These are phyloP conservation scores for Cyclopterus lumpus DNA, from an alignment of 2,797 vertebrate genomes.

Conservation along the genomic window DNA sequence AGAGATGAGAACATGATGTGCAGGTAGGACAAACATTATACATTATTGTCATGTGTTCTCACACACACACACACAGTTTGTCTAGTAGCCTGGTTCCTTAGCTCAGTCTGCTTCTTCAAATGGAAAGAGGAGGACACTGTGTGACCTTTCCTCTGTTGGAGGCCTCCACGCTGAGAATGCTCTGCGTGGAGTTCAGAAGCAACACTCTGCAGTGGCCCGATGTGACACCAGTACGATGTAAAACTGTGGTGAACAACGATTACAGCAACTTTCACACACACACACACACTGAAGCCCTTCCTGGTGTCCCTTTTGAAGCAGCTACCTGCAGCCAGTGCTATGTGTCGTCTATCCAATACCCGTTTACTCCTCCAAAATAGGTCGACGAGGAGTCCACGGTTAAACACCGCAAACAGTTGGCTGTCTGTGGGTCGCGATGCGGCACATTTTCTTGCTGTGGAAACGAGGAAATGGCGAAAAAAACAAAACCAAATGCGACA, in stretches of 20 bases:
- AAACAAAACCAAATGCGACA: neutral
- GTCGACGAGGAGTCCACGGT: neutral
- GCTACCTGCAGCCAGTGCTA: constrained; percentile 25
- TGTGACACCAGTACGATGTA: neutral
- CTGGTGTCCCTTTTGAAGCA: constrained; percentile 9
- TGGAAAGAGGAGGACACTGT: constrained; percentile 50
- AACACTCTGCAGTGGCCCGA: constrained; percentile 37
- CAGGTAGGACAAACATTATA: constrained; percentile 6
- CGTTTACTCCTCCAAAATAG: neutral
- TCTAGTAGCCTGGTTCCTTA: constrained; percentile 46
- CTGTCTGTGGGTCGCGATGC: neutral
- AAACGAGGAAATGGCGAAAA: neutral
- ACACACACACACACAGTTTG: constrained; percentile 11
- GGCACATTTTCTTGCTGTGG: neutral
- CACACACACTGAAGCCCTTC: neutral
- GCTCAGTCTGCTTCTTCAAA: constrained; percentile 60
- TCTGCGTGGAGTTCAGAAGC: constrained; percentile 26
- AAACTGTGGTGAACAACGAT: constrained; percentile 18
- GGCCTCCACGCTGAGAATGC: constrained; percentile 38
- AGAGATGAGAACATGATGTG: neutral
- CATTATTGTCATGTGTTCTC: neutral
- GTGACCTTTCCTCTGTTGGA: constrained; percentile 67
- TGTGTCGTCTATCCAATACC: neutral
- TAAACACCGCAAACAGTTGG: no score
- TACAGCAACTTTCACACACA: constrained; percentile 1